A percentile compares a stretch with the other conserved stretches of the same genome.
Evolutionary conservation across 2,888 invertebrate species (phyloP).

Genomic region (Invenusta paracnida): DNA sequence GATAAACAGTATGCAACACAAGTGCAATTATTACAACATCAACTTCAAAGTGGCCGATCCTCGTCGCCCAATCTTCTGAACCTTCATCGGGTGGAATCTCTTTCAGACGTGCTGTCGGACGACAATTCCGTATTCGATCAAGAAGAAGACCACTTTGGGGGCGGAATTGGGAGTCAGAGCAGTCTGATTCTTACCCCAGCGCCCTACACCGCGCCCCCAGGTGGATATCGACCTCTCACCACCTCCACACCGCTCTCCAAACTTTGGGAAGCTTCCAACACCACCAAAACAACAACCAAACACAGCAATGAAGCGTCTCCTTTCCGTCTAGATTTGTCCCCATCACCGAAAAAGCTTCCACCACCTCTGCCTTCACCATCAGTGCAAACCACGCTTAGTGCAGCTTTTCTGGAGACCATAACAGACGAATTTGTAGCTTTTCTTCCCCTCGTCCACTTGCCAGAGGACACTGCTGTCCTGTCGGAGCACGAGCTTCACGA

Average conservation of each 20-base stretch:
- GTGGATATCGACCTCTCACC: no score
- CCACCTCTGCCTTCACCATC: background rate
- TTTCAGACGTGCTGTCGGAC: background rate
- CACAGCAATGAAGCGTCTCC: no score
- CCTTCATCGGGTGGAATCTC: background rate
- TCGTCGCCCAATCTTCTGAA: no score
- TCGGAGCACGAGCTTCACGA: constrained; percentile 13
- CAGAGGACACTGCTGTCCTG: background rate
- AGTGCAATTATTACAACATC: no score
- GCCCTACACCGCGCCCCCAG: background rate
- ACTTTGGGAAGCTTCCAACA: background rate
- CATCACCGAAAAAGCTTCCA: background rate
- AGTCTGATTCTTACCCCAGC: background rate
- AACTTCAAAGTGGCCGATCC: no score
- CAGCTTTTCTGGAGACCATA: background rate
- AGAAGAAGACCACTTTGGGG: no score
- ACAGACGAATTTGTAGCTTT: background rate
- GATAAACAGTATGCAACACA: no score
- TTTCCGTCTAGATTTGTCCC: no score
- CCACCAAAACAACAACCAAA: background rate
- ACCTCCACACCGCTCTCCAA: background rate
- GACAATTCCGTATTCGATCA: background rate
- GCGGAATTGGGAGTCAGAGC: no score
- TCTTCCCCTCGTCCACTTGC: constrained; percentile 5
- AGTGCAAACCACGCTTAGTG: no score